Conservation (phyloP, 2,888 invertebrate species). For the Acanthosoma haemorrhoidale region DNA sequence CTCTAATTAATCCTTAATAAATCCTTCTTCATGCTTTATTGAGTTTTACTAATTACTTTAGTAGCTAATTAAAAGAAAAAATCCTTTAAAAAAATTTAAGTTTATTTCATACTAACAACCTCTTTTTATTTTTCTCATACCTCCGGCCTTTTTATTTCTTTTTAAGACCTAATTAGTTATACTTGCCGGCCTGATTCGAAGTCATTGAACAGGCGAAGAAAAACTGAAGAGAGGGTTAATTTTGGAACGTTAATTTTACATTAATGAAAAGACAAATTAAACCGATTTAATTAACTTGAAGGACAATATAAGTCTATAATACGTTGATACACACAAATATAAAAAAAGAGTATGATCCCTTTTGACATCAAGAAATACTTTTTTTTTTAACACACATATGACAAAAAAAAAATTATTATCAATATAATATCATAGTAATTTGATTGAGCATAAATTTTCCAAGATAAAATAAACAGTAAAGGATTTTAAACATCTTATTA, state of each 20-base stretch:
- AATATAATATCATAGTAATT: too few species aligned
- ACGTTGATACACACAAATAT: too few species aligned
- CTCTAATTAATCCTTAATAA: constrained; percentile 24
- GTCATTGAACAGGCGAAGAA: not conserved
- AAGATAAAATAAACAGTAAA: too few species aligned
- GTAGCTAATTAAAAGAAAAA: constrained; percentile 20
- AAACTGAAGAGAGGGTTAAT: not conserved
- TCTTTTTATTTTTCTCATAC: not conserved
- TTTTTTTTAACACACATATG: too few species aligned
- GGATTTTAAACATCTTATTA: too few species aligned
- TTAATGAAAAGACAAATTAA: not conserved
- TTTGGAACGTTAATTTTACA: too few species aligned
- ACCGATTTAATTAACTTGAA: not conserved
- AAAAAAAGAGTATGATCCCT: too few species aligned
- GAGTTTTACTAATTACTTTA: constrained; percentile 14
- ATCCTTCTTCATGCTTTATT: constrained; percentile 26
- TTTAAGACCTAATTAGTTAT: not conserved
- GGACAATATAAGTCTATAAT: too few species aligned
- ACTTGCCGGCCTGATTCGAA: too few species aligned
- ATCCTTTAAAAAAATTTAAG: not conserved
- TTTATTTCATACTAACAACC: constrained; percentile 1
- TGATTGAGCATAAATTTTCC: too few species aligned
- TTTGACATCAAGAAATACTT: too few species aligned
- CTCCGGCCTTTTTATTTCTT: not conserved
- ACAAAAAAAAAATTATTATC: too few species aligned